phyloP scores from a whole-genome alignment of 2,113 vertebrate genomes.

The Neoarius graeffei region DNA sequence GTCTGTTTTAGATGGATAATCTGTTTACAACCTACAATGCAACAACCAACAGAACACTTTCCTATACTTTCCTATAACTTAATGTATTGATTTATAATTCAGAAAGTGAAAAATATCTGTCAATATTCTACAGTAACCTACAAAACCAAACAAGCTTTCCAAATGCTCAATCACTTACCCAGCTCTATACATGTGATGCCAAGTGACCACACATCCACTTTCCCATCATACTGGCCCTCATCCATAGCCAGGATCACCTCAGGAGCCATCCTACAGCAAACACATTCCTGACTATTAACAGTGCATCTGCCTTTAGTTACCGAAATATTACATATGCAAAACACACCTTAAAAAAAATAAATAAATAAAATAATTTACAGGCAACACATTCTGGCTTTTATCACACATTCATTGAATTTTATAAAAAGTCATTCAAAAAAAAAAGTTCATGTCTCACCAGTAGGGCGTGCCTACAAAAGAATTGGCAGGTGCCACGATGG shows the following conservation, averaged over 20 bases:
- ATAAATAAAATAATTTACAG: neutral
- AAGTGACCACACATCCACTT: slow-evolving; percentile 94
- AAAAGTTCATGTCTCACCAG: slow-evolving; percentile 70
- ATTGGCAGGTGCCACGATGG: slow-evolving; percentile 88
- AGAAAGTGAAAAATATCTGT: neutral
- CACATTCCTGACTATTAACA: neutral
- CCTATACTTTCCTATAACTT: neutral
- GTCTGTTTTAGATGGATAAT: neutral
- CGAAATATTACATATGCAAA: neutral
- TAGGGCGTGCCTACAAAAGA: slow-evolving; percentile 92
- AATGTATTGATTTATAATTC: neutral
- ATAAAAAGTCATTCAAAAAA: neutral
- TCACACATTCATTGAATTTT: neutral
- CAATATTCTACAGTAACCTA: neutral
- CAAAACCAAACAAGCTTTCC: neutral
- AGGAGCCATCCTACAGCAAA: slow-evolving; percentile 84
- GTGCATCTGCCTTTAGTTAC: neutral
- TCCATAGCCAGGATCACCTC: slow-evolving; percentile 95
- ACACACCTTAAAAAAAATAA: neutral
- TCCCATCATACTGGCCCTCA: slow-evolving; percentile 90
- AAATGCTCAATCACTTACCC: slow-evolving; percentile 68
- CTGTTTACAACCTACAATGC: neutral
- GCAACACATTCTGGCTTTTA: neutral
- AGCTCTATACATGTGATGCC: slow-evolving; percentile 93
- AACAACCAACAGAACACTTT: neutral